phyloP scores from a whole-genome alignment of 2,113 vertebrate genomes.

The Montifringilla adamsi region DNA sequence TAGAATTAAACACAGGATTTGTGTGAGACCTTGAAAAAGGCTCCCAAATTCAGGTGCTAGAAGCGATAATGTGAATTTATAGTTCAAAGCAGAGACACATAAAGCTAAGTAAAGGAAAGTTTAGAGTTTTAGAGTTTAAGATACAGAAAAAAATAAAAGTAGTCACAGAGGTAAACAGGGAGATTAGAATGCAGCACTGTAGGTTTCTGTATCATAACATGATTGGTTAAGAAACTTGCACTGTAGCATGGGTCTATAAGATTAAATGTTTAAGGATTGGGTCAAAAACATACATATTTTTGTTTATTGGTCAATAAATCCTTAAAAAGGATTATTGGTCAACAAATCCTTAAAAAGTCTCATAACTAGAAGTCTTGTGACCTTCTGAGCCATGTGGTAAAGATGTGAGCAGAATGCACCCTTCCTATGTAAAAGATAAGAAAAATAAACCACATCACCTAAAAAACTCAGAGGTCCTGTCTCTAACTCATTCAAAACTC shows the following conservation, averaged over 20 bases:
- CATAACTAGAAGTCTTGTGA: neutral
- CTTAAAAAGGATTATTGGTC: neutral
- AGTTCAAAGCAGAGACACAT: neutral
- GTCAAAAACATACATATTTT: neutral
- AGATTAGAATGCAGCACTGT: neutral
- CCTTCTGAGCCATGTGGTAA: neutral
- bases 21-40: neutral
- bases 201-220: neutral
- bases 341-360: neutral
- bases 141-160: neutral
- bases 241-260: neutral
- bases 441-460: neutral
- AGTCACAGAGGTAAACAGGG: neutral
- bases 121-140: neutral
- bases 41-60: neutral
- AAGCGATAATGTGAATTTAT: neutral
- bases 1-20: neutral
- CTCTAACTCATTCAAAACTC: neutral
- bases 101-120: neutral
- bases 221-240: neutral
- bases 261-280: neutral
- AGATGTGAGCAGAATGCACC: neutral
- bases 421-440: neutral
- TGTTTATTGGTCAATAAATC: neutral
- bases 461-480: neutral